phyloP scores from a whole-genome alignment of 2,113 vertebrate species.

The Upupa epops region DNA sequence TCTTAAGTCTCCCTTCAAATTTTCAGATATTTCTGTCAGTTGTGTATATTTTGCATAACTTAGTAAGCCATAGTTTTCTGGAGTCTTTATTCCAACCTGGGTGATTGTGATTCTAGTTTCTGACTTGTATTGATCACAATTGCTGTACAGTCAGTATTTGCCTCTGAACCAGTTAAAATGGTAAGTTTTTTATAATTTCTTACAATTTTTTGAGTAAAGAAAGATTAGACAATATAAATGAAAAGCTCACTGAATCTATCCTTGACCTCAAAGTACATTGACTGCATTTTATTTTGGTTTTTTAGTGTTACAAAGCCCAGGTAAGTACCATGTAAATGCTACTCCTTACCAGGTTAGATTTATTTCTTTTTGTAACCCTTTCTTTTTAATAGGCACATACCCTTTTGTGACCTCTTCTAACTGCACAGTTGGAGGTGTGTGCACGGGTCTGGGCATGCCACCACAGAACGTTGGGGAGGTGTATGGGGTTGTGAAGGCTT shows the following conservation, averaged over 20 bases:
- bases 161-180: background rate
- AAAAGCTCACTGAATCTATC: background rate
- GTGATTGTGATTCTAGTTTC: too few relatives aligned
- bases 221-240: background rate
- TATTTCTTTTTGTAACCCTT: background rate
- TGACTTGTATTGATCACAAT: background rate
- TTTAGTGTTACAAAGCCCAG: background rate
- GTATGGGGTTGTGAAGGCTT: constrained; percentile 94
- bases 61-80: background rate
- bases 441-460: constrained; percentile 94
- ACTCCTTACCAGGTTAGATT: background rate
- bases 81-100: background rate
- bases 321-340: background rate
- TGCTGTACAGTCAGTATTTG: background rate
- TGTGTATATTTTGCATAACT: background rate
- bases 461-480: constrained; percentile 93
- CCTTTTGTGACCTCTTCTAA: constrained; percentile 98
- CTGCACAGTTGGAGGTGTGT: constrained; percentile 96
- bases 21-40: background rate
- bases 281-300: background rate
- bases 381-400: constrained; percentile 84
- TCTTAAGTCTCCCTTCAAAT: background rate
- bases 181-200: background rate
- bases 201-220: background rate
- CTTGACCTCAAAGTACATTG: background rate